Conservation (phyloP, 2,797 vertebrate genomes). For the Acridotheres tristis region DNA sequence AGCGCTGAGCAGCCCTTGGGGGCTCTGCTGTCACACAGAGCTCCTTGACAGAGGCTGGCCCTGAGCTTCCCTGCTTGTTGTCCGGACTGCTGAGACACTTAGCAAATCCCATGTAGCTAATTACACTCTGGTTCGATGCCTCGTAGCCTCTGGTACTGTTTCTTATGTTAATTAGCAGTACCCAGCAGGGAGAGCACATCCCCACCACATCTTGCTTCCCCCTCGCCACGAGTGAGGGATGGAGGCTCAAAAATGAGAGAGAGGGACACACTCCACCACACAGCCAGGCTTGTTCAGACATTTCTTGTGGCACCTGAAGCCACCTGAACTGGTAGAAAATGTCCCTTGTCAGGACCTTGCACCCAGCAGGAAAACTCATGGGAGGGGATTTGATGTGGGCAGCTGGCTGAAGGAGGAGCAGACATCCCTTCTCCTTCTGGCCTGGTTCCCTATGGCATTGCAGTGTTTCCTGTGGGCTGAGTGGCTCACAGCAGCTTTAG, state of each 20-base stretch:
- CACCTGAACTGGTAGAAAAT: neutral
- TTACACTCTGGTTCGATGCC: neutral
- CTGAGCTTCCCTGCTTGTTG: neutral
- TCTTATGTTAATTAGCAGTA: slow-evolving; percentile 40
- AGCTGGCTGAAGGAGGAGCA: neutral
- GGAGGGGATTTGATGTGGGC: neutral
- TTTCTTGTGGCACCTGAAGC: neutral
- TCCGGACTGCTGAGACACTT: neutral
- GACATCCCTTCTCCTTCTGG: neutral
- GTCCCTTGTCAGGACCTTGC: neutral
- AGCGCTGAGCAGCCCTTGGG: fast-evolving
- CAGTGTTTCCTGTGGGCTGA: neutral
- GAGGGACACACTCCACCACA: fast-evolving
- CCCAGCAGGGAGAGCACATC: neutral
- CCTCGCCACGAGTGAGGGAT: fast-evolving
- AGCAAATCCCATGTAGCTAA: slow-evolving; percentile 36
- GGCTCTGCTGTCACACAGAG: neutral
- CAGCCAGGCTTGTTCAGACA: neutral
- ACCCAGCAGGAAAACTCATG: neutral
- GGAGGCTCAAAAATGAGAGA: neutral
- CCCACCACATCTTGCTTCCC: neutral
- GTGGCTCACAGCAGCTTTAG: neutral
- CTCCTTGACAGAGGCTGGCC: neutral
- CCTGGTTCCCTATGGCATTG: neutral
- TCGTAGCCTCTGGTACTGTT: neutral